Percentiles rank a stretch among this genome's conserved stretches.
phyloP scores from a whole-genome alignment of 1,140 invertebrate species.

The Drosophila funebris region DNA sequence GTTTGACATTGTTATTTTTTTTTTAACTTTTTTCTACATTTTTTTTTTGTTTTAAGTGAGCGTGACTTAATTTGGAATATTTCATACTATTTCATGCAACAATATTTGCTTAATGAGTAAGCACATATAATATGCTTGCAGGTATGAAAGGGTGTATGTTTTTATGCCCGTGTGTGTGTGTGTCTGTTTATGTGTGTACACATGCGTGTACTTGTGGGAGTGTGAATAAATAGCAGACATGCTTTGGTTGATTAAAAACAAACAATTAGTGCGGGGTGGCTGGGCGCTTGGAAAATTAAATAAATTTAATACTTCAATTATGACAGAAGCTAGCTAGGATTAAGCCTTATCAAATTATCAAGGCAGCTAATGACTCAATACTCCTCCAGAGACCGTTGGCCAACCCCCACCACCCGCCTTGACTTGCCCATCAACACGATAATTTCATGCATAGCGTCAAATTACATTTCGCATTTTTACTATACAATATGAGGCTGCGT shows the following conservation, averaged over 20 bases:
- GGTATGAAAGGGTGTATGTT: not conserved
- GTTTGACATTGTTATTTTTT: conserved; percentile 28
- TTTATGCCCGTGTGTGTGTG: not conserved
- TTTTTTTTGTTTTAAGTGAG: conserved; percentile 48
- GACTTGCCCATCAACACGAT: conserved; percentile 4
- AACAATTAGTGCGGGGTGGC: conserved; percentile 55
- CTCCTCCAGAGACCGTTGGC: not conserved
- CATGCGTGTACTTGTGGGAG: no score
- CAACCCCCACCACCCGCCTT: not conserved
- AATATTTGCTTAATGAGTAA: conserved; percentile 61
- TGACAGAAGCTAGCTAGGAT: conserved; percentile 38
- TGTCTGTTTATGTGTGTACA: not conserved
- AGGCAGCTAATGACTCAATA: not conserved
- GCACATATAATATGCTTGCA: conserved; percentile 20
- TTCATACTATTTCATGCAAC: conserved; percentile 34
- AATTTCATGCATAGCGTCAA: conserved; percentile 36
- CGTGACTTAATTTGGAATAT: conserved; percentile 69
- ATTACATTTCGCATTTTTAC: conserved; percentile 60
- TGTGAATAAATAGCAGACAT: conserved; percentile 57
- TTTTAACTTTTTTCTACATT: conserved; percentile 22
- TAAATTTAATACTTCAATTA: conserved; percentile 76
- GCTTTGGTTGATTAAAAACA: conserved; percentile 77
- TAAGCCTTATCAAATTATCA: conserved; percentile 20
- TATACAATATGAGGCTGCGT: conserved; percentile 30
- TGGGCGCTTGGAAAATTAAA: conserved; percentile 7